These are phyloP conservation scores for Perizoma flavofasciatum DNA, from an alignment of 2,888 invertebrate species.

Conservation along the genomic window DNA sequence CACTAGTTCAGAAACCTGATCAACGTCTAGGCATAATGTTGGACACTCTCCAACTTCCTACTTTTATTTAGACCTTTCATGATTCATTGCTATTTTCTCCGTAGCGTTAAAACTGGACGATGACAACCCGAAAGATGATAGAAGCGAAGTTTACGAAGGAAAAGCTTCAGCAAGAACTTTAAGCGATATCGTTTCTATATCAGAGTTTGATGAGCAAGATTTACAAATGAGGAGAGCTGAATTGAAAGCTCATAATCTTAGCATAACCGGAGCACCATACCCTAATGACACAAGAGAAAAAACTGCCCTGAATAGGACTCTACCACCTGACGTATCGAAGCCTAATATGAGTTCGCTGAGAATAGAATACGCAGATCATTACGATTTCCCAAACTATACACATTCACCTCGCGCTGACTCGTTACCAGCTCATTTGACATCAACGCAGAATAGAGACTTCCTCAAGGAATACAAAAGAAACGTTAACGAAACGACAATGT, in stretches of 20 bases:
- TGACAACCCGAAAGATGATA: constrained; percentile 76
- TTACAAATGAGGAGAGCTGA: constrained; percentile 81
- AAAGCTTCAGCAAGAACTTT: constrained; percentile 88
- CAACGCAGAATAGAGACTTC: constrained; percentile 66
- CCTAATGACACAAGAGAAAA: constrained; percentile 51
- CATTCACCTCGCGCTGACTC: constrained; percentile 70
- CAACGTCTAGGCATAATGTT: constrained; percentile 45
- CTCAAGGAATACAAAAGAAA: constrained; percentile 68
- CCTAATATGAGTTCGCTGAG: constrained; percentile 71
- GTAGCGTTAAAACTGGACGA: constrained; percentile 85
- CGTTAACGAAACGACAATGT: constrained; percentile 73
- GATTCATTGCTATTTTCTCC: constrained; percentile 50
- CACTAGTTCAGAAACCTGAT: constrained; percentile 44
- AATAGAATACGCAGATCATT: constrained; percentile 63
- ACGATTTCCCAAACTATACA: constrained; percentile 51
- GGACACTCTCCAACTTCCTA: constrained; percentile 57
- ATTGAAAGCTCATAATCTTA: constrained; percentile 60
- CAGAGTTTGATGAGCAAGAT: constrained; percentile 88
- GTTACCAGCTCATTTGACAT: constrained; percentile 69
- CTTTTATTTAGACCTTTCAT: constrained; percentile 47
- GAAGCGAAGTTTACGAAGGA: constrained; percentile 72
- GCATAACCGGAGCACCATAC: constrained; percentile 51
- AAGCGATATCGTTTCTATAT: constrained; percentile 89
- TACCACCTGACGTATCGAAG: constrained; percentile 64
- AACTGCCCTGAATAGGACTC: constrained; percentile 56